A percentile compares a stretch with the other conserved stretches of the same genome.
These are phyloP conservation scores for Sapayoa aenigma DNA, from an alignment of 2,113 vertebrate species.

Conservation along the genomic window DNA sequence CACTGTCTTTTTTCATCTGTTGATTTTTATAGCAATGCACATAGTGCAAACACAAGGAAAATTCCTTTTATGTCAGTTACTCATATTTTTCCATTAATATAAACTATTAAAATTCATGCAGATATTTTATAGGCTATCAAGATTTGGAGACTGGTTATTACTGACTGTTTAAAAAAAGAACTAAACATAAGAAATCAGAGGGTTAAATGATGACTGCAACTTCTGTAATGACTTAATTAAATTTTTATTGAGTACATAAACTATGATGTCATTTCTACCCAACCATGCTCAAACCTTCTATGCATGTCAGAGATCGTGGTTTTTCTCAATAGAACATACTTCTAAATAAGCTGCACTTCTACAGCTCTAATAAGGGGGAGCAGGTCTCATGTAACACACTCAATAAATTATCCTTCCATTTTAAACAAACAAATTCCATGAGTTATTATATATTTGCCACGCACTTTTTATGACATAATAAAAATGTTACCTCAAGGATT, in stretches of 20 bases:
- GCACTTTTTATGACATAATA: constrained; percentile 85
- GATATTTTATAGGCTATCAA: constrained; percentile 80
- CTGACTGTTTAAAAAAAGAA: constrained; percentile 77
- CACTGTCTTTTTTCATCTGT: constrained; percentile 69
- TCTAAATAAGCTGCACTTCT: constrained; percentile 80
- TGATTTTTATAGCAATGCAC: constrained; percentile 68
- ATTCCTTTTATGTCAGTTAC: constrained; percentile 79
- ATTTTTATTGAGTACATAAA: constrained; percentile 84
- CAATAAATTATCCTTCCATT: constrained; percentile 85
- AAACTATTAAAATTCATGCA: constrained; percentile 79
- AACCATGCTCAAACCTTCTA: constrained; percentile 69
- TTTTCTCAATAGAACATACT: constrained; percentile 76
- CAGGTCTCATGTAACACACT: constrained; percentile 83
- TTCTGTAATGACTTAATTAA: constrained; percentile 86
- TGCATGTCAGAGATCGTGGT: constrained; percentile 73
- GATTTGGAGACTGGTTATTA: constrained; percentile 77
- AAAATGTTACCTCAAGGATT: constrained; percentile 86
- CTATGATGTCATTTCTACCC: constrained; percentile 82
- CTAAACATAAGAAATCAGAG: constrained; percentile 81
- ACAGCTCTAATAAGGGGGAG: constrained; percentile 76
- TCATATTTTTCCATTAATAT: constrained; percentile 80
- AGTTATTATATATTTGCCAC: constrained; percentile 85
- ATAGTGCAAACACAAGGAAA: constrained; percentile 69
- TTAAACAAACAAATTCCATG: constrained; percentile 83
- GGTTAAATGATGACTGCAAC: constrained; percentile 84